phyloP scores from a whole-genome alignment of 92 coral and sea anemone species.

The Bergia sp. region DNA sequence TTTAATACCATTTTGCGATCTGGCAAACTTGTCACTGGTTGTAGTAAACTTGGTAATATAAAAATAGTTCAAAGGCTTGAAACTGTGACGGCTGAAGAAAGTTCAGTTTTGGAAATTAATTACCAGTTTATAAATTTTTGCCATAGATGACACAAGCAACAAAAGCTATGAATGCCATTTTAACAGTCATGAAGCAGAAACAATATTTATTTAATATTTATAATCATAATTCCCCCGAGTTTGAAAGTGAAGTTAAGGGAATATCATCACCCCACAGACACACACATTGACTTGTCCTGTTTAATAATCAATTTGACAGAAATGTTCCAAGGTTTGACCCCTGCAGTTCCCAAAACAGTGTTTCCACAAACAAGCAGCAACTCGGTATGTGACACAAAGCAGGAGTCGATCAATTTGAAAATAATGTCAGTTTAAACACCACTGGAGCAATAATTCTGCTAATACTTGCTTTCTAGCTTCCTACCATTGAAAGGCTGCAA shows the following conservation, averaged over 20 bases:
- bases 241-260: too few relatives aligned
- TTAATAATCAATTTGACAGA: not conserved
- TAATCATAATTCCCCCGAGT: not conserved
- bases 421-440: not conserved
- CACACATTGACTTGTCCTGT: not conserved
- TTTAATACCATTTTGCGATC: too few relatives aligned
- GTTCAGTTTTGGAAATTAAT: too few relatives aligned
- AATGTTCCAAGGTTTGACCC: not conserved
- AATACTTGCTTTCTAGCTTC: not conserved
- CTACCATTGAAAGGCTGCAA: not conserved
- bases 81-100: too few relatives aligned
- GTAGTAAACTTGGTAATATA: too few relatives aligned
- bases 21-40: too few relatives aligned
- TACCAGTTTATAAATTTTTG: too few relatives aligned
- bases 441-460: not conserved
- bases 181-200: not conserved
- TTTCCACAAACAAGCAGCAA: not conserved
- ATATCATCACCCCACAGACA: not conserved
- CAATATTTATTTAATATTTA: too few relatives aligned
- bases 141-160: too few relatives aligned
- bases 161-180: not conserved
- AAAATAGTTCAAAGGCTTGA: too few relatives aligned
- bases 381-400: not conserved
- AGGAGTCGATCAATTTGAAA: not conserved
- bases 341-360: not conserved